Percentiles rank a stretch among this genome's conserved stretches.
These are phyloP conservation scores for Antechinus flavipes DNA, from an alignment of 2,113 vertebrate genomes.

Conservation along the genomic window DNA sequence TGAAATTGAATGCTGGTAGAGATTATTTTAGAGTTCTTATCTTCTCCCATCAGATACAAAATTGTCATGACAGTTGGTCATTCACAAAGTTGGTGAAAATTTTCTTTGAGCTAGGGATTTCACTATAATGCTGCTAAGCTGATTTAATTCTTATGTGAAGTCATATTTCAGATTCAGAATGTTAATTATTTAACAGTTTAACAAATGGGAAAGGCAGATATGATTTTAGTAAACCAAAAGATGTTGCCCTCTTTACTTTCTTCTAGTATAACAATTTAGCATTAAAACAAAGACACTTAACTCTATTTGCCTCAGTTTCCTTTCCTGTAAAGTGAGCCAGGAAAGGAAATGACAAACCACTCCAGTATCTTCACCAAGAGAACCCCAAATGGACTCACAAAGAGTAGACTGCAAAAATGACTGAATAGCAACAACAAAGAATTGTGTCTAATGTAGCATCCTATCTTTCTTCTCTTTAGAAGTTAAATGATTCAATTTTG, in stretches of 20 bases:
- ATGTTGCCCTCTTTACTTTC: constrained; percentile 9
- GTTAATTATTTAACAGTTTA: constrained; percentile 8
- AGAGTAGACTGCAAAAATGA: no score
- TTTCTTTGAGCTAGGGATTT: background rate
- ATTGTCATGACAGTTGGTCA: background rate
- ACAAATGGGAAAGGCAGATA: background rate
- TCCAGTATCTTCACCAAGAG: no score
- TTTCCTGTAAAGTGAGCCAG: no score
- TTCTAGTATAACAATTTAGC: background rate
- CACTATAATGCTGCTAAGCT: background rate
- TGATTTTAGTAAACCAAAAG: constrained; percentile 27
- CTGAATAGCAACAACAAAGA: no score
- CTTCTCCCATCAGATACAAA: background rate
- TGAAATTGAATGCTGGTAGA: background rate
- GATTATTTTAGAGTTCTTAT: background rate
- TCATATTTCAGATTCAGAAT: constrained; percentile 45
- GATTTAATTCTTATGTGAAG: background rate
- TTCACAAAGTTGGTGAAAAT: constrained; percentile 39
- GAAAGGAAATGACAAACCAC: no score
- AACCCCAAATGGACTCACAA: no score
- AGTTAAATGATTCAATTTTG: constrained; percentile 5
- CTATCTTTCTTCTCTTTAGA: constrained; percentile 25
- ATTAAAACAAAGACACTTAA: background rate
- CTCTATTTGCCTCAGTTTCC: no score
- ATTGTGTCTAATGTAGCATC: background rate